Evolutionary conservation across 2,113 vertebrate genomes (phyloP).

Genomic region (Petrocephalus microphthalmus): DNA sequence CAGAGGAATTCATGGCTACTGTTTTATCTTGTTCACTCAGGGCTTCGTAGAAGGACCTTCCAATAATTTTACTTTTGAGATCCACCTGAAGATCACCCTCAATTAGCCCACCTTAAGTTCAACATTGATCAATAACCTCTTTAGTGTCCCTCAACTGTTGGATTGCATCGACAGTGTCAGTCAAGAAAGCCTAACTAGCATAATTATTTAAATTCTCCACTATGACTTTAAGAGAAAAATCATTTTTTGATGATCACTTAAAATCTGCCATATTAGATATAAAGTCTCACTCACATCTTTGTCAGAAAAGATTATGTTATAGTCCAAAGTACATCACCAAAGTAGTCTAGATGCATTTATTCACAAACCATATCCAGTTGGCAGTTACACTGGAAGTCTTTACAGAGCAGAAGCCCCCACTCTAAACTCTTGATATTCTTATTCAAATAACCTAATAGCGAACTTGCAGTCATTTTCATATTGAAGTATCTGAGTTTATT

Average conservation of each 20-base stretch:
- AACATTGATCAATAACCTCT: not conserved
- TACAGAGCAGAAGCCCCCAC: constrained; percentile 50
- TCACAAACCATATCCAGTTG: not conserved
- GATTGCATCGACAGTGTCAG: not conserved
- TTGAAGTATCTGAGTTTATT: constrained; percentile 51
- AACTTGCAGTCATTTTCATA: constrained; percentile 44
- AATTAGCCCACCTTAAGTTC: not conserved
- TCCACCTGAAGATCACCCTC: not conserved
- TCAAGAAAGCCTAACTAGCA: not conserved
- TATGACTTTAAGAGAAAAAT: not conserved
- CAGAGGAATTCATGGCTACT: constrained; percentile 29
- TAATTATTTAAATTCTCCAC: not conserved
- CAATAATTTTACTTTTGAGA: constrained; percentile 35
- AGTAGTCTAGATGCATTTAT: not conserved
- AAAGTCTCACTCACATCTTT: not conserved
- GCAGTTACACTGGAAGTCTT: constrained; percentile 45
- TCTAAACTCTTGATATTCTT: constrained; percentile 42
- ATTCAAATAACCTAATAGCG: constrained; percentile 50
- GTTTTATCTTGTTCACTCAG: constrained; percentile 23
- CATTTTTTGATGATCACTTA: not conserved
- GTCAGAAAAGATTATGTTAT: not conserved
- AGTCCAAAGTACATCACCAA: not conserved
- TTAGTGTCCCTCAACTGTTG: too few species aligned
- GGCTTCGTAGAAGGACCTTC: constrained; percentile 28
- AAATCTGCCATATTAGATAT: not conserved